phyloP scores from a whole-genome alignment of 2,888 invertebrate genomes.

The Cephus pulcher region DNA sequence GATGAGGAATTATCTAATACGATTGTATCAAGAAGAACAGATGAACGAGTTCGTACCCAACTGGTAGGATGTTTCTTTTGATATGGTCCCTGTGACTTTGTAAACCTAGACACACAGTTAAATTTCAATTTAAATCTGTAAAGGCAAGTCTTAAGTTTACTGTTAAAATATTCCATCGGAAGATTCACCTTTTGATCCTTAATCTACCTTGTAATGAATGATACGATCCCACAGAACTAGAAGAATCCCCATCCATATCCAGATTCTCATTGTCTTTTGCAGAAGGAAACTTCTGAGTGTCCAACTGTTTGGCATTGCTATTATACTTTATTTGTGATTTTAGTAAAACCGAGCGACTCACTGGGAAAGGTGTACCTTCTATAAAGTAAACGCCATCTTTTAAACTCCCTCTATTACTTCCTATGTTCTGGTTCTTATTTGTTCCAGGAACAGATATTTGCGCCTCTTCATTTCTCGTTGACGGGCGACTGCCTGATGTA shows the following conservation, averaged over 20 bases:
- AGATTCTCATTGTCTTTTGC: conserved; percentile 4
- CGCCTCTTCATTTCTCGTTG: background rate
- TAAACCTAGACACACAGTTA: background rate
- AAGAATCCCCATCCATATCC: background rate
- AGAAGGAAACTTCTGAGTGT: conserved; percentile 14
- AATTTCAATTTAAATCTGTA: background rate
- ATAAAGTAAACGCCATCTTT: conserved; percentile 18
- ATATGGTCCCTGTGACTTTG: background rate
- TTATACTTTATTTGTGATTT: conserved; percentile 39
- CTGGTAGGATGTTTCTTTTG: background rate
- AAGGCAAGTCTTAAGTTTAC: background rate
- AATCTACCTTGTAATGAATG: background rate
- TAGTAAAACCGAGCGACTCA: conserved; percentile 41
- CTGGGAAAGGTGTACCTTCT: conserved; percentile 49
- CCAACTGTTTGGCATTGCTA: conserved; percentile 16
- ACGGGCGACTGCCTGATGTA: background rate
- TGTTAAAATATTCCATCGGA: background rate
- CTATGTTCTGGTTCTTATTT: conserved; percentile 1
- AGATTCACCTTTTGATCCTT: background rate
- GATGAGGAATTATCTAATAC: conserved; percentile 29
- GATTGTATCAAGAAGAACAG: conserved; percentile 25
- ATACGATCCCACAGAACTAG: background rate
- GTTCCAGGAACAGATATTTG: background rate
- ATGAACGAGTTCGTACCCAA: conserved; percentile 2
- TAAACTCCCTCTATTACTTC: conserved; percentile 1